A percentile compares a stretch with the other conserved stretches of the same genome.
phyloP scores from a whole-genome alignment of 2,888 invertebrate genomes.

The Mesopsocus fuscifrons region DNA sequence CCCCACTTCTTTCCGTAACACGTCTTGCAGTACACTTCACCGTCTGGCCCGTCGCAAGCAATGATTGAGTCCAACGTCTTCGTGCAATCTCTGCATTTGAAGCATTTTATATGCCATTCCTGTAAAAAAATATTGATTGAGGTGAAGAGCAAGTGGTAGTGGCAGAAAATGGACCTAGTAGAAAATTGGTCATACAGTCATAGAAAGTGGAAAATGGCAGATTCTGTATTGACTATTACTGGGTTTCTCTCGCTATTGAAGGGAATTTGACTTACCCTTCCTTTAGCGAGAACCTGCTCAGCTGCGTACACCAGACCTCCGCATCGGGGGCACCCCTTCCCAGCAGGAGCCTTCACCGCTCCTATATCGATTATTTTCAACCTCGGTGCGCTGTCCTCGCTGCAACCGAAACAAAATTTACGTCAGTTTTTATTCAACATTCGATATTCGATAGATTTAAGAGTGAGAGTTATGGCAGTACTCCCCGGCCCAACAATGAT shows the following conservation, averaged over 20 bases:
- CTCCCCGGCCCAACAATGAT: too few species aligned
- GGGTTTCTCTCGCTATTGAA: too few species aligned
- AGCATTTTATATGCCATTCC: conserved; percentile 87
- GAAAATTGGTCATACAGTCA: too few species aligned
- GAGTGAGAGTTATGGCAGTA: too few species aligned
- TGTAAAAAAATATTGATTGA: conserved; percentile 21
- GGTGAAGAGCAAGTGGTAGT: conserved; percentile 6
- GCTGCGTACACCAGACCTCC: conserved; percentile 86
- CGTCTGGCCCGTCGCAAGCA: conserved; percentile 85
- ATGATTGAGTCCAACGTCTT: conserved; percentile 90
- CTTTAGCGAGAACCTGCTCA: conserved; percentile 81
- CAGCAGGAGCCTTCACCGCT: conserved; percentile 57
- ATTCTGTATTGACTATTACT: too few species aligned
- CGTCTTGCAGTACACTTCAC: conserved; percentile 87
- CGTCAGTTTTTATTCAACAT: background rate
- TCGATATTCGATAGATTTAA: background rate
- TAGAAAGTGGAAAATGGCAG: too few species aligned
- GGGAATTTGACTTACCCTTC: conserved; percentile 36
- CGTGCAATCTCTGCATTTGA: conserved; percentile 80
- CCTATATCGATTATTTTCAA: conserved; percentile 65
- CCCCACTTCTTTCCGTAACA: conserved; percentile 98
- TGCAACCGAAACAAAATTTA: conserved; percentile 21
- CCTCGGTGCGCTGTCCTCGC: conserved; percentile 52
- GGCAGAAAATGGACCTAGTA: background rate
- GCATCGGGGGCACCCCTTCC: conserved; percentile 77